phyloP scores from a whole-genome alignment of 2,113 vertebrate genomes.

The Cyprinodon variegatus region DNA sequence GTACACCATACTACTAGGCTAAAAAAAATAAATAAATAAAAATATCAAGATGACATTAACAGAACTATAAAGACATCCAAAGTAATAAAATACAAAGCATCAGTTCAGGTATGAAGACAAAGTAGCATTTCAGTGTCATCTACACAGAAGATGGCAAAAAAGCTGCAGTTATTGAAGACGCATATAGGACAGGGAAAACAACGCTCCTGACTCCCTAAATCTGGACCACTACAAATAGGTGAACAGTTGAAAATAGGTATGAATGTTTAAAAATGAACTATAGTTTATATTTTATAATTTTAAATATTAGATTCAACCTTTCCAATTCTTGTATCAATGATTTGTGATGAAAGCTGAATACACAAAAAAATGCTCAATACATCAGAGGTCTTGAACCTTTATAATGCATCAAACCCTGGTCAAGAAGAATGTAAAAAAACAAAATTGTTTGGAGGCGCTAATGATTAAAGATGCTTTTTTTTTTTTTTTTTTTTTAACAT shows the following conservation, averaged over 20 bases:
- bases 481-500: too few species aligned
- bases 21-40: background rate
- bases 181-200: conserved; percentile 16
- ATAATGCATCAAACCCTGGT: too few species aligned
- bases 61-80: background rate
- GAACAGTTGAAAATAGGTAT: conserved; percentile 23
- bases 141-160: conserved; percentile 40
- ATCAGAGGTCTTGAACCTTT: background rate
- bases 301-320: conserved; percentile 3
- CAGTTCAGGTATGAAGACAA: conserved; percentile 10
- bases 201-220: conserved; percentile 21
- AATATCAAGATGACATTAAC: conserved; percentile 24
- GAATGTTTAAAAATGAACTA: background rate
- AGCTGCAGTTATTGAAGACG: conserved; percentile 44
- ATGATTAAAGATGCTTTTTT: too few species aligned
- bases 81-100: background rate
- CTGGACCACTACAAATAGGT: conserved; percentile 8
- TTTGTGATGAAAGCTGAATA: background rate
- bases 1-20: too few species aligned
- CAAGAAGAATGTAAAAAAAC: too few species aligned
- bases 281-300: background rate
- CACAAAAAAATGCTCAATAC: background rate
- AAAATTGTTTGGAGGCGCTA: too few species aligned
- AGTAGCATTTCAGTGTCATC: conserved; percentile 36
- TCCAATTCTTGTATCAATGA: background rate